Base-by-base conservation (phyloP, 2,797 vertebrate species). In the Sebastes ruberrimus region DNA sequence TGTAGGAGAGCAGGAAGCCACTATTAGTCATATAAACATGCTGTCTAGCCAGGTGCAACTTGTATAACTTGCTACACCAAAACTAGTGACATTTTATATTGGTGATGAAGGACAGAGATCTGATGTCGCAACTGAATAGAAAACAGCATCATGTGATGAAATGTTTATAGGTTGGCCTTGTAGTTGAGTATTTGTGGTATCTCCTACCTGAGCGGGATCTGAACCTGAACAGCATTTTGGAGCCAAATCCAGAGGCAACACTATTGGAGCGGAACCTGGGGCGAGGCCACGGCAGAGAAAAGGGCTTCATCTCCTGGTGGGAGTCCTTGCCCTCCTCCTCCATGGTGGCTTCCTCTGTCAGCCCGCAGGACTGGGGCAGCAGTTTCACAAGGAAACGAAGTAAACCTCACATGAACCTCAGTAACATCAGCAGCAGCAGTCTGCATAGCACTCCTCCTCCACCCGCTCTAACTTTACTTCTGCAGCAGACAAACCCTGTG, bases 151-250 rank as follows among this genome's bases (percentile, higher is more conserved):
- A 18, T 23, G 4, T 6, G 5, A 23, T 18, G 6, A 13, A 5
- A 6, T 23, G 27, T 27, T 67, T 20, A 11, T 6, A 46, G 2
- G 13, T 8, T 18, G 8, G 10, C 8, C 4, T 10, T 7, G 22
- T 30, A n/a, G 5, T 13, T 25, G 10, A 56, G 20, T 16, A 18
- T 23, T 25, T 27, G 33, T 30, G 14, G 35, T 35, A 23, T 13
- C 0, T 46, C 89, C 22, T 94, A 96, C 96, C 95, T 95, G 96
- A 95, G 33, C 83, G 88, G 10, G 94, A 92, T 25, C 92, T 89
- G 57, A 96, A 92, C 81, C 90, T 92, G 81, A 69, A 85, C 75
- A 95, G 30, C 60, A 96, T 91, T 72, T 93, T 93, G 68, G 90
- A 86, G 71, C 87, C 91, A 76, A 96, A 96, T 23, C 93, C 92